These are phyloP conservation scores for Rhabditophanes sp. DNA, from an alignment of 2,888 invertebrate genomes.

Conservation along the genomic window DNA sequence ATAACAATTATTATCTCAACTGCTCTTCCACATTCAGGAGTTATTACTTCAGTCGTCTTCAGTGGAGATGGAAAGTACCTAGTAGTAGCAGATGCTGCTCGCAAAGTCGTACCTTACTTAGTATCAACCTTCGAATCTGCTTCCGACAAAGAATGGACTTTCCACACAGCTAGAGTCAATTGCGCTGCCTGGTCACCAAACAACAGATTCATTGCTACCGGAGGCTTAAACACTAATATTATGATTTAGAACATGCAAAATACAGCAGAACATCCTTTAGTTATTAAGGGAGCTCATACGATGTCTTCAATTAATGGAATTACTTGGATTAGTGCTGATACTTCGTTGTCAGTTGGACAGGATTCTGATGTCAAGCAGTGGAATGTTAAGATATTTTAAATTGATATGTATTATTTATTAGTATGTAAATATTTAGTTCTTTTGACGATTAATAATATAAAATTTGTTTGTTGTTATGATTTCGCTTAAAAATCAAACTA, in stretches of 20 bases:
- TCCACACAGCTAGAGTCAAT: conserved; percentile 60
- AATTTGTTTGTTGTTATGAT: too few species aligned
- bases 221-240: conserved; percentile 78
- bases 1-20: too few species aligned
- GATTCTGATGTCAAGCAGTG: conserved; percentile 72
- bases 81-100: conserved; percentile 72
- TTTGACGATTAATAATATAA: too few species aligned
- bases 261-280: conserved; percentile 50
- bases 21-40: conserved; percentile 63
- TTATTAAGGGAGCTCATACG: conserved; percentile 63
- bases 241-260: conserved; percentile 82
- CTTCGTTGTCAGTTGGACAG: conserved; percentile 78
- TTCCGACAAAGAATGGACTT: conserved; percentile 65
- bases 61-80: conserved; percentile 75
- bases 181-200: conserved; percentile 53
- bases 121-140: conserved; percentile 16
- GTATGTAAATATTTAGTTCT: too few species aligned
- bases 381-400: conserved; percentile 12
- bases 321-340: conserved; percentile 68
- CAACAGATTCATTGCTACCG: conserved; percentile 71
- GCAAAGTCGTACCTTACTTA: conserved; percentile 45
- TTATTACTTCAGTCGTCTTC: conserved; percentile 66
- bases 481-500: too few species aligned
- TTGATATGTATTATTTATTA: too few species aligned
- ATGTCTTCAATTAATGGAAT: conserved; percentile 86